phyloP scores from a whole-genome alignment of 2,888 invertebrate genomes.

The Coelinius sp. region DNA sequence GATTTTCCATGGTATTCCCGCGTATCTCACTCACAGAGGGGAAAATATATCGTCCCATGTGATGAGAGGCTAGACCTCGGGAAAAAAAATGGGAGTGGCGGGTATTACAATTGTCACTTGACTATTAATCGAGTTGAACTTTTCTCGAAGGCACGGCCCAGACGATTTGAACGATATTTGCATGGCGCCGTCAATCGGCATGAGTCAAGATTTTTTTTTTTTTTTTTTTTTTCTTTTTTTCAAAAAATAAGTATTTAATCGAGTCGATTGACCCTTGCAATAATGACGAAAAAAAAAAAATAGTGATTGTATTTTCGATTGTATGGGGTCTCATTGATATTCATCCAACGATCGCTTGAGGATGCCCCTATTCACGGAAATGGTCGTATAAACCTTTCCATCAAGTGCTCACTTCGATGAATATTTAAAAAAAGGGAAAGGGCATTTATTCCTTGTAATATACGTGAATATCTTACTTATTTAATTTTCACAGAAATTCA shows the following conservation, averaged over 20 bases:
- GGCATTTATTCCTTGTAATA: neutral
- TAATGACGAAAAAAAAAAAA: no score
- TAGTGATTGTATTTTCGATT: neutral
- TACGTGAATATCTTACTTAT: constrained; percentile 1
- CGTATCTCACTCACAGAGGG: neutral
- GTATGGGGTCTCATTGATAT: constrained; percentile 44
- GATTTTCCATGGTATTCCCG: constrained; percentile 17
- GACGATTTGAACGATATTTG: neutral
- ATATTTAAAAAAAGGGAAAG: neutral
- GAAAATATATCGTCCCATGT: constrained; percentile 13
- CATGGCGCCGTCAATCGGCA: neutral
- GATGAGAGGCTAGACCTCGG: neutral
- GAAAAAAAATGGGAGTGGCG: constrained; percentile 32
- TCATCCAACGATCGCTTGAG: constrained; percentile 56
- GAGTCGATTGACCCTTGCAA: neutral
- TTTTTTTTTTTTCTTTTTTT: constrained; percentile 16
- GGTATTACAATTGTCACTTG: constrained; percentile 27
- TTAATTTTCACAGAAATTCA: neutral
- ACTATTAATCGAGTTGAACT: constrained; percentile 6
- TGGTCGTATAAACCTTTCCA: constrained; percentile 45
- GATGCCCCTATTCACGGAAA: constrained; percentile 58
- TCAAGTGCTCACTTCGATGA: neutral
- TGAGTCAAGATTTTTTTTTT: neutral
- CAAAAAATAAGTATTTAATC: constrained; percentile 13
- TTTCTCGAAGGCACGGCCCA: constrained; percentile 12